Evolutionary conservation across 2,113 vertebrate species (phyloP).

Genomic region (Pipra filicauda): DNA sequence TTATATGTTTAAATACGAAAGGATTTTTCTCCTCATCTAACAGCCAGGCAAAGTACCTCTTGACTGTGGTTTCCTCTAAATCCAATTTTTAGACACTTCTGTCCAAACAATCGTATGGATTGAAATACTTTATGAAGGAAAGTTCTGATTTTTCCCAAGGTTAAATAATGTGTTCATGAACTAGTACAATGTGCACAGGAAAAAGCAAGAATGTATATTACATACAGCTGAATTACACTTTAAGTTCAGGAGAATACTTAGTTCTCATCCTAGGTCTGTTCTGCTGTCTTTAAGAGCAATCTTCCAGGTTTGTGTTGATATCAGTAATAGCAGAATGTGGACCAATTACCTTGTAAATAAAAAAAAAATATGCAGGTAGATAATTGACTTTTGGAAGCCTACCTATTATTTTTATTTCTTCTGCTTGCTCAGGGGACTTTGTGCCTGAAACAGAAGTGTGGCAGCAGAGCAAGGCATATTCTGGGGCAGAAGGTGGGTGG

Average conservation of each 20-base stretch:
- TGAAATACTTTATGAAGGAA: background rate
- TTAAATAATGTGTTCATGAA: background rate
- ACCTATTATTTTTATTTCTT: constrained; percentile 3
- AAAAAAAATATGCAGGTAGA: background rate
- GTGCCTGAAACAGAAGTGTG: background rate
- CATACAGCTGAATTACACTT: background rate
- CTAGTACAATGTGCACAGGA: background rate
- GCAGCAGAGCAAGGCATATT: background rate
- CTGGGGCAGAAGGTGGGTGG: background rate
- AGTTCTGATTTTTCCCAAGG: background rate
- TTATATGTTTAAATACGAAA: background rate
- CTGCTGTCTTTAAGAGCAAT: background rate
- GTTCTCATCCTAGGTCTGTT: background rate
- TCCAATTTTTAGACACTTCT: background rate
- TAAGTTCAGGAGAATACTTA: background rate
- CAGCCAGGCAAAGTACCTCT: background rate
- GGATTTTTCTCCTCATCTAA: background rate
- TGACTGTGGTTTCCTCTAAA: background rate
- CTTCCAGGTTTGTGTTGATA: background rate
- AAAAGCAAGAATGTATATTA: background rate
- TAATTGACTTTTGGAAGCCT: background rate
- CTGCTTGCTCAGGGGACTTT: background rate
- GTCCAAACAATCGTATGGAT: background rate
- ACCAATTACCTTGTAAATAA: background rate
- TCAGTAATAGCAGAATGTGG: background rate